phyloP scores from a whole-genome alignment of 35 echinoderm and acorn worm genomes.

The Apostichopus californicus region DNA sequence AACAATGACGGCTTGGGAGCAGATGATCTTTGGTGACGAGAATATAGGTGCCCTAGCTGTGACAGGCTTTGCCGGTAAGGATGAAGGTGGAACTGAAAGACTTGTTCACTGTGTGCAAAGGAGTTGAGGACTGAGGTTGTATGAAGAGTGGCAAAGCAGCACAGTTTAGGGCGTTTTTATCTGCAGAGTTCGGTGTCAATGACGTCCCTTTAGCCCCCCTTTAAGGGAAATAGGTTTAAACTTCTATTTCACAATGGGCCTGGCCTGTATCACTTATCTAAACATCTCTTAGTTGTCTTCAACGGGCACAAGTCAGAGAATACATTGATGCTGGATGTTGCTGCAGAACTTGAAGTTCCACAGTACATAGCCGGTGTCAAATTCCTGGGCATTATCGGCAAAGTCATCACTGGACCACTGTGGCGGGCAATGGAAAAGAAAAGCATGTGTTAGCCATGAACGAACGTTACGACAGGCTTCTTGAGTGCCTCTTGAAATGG shows the following conservation, averaged over 20 bases:
- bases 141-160: constrained; percentile 55
- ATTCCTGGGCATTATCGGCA: constrained; percentile 69
- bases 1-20: constrained; percentile 62
- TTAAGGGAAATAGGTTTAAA: constrained; percentile 64
- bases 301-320: constrained; percentile 53
- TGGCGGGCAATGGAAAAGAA: constrained; percentile 50
- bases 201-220: constrained; percentile 53
- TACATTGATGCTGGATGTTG: constrained; percentile 42
- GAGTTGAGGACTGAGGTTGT: constrained; percentile 26
- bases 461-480: constrained; percentile 42
- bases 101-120: constrained; percentile 60
- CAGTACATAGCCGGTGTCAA: constrained; percentile 13
- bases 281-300: constrained; percentile 52
- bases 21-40: constrained; percentile 30
- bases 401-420: constrained; percentile 63
- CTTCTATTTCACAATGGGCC: constrained; percentile 69
- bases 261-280: constrained; percentile 40
- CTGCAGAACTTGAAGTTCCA: constrained; percentile 51
- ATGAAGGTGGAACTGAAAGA: constrained; percentile 58
- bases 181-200: constrained; percentile 11
- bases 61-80: not conserved
- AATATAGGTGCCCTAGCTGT: constrained; percentile 21
- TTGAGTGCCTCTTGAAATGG: constrained; percentile 60
- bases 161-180: constrained; percentile 54
- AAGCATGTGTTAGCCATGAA: constrained; percentile 59